These are phyloP conservation scores for Acromyrmex charruanus DNA, from an alignment of 1,140 invertebrate species.

Conservation along the genomic window DNA sequence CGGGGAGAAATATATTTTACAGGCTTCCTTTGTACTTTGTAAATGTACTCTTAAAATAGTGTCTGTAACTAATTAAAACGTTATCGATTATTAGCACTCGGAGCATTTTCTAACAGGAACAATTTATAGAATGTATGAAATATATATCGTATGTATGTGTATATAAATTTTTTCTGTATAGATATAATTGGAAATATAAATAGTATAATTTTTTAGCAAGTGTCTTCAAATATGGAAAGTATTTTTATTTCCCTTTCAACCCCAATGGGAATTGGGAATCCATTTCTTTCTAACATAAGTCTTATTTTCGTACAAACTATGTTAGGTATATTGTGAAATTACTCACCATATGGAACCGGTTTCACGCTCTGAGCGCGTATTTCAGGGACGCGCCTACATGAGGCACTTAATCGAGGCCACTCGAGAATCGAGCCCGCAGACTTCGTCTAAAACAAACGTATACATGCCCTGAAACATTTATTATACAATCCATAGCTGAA, in stretches of 20 bases:
- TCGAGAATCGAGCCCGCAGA: not conserved
- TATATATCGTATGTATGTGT: not conserved
- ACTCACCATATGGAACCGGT: conserved; percentile 50
- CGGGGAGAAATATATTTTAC: not conserved
- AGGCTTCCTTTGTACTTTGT: not conserved
- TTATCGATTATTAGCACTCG: not conserved
- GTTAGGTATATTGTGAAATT: conserved; percentile 51
- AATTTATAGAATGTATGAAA: not conserved
- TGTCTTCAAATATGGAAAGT: not conserved
- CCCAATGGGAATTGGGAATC: not conserved
- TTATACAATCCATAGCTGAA: not conserved
- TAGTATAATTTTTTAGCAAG: not conserved
- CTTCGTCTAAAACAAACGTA: not conserved
- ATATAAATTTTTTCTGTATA: not conserved
- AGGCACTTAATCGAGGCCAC: conserved; percentile 22
- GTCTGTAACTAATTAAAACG: not conserved
- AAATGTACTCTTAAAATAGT: not conserved
- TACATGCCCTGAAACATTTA: not conserved
- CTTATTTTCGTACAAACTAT: conserved; percentile 42
- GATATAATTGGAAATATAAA: not conserved
- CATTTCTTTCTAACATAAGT: conserved; percentile 12
- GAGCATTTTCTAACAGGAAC: not conserved
- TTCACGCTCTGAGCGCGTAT: conserved; percentile 54
- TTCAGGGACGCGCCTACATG: conserved; percentile 52
- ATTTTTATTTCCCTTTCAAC: not conserved